Conservation (phyloP, 1,140 invertebrate genomes). For the Aphelinus certus region DNA sequence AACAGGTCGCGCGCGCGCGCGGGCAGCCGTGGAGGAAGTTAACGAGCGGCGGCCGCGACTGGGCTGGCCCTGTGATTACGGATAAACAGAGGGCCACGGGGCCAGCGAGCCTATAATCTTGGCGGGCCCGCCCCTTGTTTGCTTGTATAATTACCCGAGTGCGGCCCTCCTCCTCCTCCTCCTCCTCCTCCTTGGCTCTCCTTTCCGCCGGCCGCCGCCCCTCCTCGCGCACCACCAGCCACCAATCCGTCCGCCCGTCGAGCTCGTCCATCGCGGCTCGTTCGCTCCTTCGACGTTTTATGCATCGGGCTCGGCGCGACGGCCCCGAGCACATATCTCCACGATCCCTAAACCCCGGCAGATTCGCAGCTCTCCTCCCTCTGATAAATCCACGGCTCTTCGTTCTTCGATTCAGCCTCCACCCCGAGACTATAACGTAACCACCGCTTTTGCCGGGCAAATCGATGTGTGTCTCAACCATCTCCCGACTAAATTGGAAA, state of each 20-base stretch:
- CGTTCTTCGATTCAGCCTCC: too few relatives aligned
- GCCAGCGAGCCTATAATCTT: slow-evolving; percentile 59
- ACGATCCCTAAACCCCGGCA: too few relatives aligned
- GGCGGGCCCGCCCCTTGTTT: slow-evolving; percentile 61
- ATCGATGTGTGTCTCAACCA: too few relatives aligned
- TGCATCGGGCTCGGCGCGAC: slow-evolving; percentile 35
- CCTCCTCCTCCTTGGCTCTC: background rate
- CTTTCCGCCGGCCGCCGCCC: slow-evolving; percentile 41
- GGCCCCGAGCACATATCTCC: too few relatives aligned
- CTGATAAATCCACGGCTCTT: too few relatives aligned
- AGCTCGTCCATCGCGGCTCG: slow-evolving; percentile 42
- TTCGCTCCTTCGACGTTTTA: slow-evolving; percentile 47
- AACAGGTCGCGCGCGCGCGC: too few relatives aligned
- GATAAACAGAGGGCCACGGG: slow-evolving; percentile 53
- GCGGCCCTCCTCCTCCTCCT: slow-evolving; percentile 52
- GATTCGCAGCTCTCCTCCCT: too few relatives aligned
- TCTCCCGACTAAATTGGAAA: too few relatives aligned
- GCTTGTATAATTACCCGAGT: slow-evolving; percentile 62
- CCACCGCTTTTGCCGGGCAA: too few relatives aligned
- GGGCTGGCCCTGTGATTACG: slow-evolving; percentile 62
- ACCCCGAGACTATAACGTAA: too few relatives aligned
- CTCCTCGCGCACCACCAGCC: slow-evolving; percentile 32
- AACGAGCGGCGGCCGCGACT: too few relatives aligned
- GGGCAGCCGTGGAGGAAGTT: too few relatives aligned
- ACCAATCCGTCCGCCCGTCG: slow-evolving; percentile 52